Conservation (phyloP, 2,888 invertebrate genomes). For the Mylabris sibirica region DNA sequence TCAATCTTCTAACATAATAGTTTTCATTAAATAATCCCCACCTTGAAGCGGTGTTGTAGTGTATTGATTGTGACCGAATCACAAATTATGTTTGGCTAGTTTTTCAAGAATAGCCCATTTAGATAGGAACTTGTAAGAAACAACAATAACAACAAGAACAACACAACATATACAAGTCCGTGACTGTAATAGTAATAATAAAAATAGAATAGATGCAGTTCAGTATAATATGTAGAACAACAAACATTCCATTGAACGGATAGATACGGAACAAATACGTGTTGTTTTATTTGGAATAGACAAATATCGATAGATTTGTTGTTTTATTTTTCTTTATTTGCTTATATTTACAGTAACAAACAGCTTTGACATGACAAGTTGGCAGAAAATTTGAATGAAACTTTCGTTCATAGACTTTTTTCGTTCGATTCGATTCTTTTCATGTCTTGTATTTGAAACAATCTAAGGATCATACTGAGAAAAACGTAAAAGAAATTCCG, state of each 20-base stretch:
- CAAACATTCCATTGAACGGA: not conserved
- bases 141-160: not conserved
- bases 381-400: too few species aligned
- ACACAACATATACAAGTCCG: not conserved
- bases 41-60: too few species aligned
- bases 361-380: too few species aligned
- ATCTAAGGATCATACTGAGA: not conserved
- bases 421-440: not conserved
- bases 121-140: not conserved
- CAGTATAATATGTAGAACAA: not conserved
- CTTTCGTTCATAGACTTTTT: not conserved
- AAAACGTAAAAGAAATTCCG: not conserved
- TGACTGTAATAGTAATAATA: conserved; percentile 6
- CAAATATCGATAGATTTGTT: not conserved
- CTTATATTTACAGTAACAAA: too few species aligned
- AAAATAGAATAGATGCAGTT: conserved; percentile 12
- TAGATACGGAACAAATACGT: not conserved
- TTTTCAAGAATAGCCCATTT: not conserved
- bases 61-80: too few species aligned
- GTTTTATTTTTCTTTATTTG: too few species aligned
- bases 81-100: not conserved
- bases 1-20: not conserved
- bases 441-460: not conserved
- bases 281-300: not conserved
- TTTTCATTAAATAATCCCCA: not conserved